phyloP scores from a whole-genome alignment of 2,888 invertebrate species.

The Beris morrisii region DNA sequence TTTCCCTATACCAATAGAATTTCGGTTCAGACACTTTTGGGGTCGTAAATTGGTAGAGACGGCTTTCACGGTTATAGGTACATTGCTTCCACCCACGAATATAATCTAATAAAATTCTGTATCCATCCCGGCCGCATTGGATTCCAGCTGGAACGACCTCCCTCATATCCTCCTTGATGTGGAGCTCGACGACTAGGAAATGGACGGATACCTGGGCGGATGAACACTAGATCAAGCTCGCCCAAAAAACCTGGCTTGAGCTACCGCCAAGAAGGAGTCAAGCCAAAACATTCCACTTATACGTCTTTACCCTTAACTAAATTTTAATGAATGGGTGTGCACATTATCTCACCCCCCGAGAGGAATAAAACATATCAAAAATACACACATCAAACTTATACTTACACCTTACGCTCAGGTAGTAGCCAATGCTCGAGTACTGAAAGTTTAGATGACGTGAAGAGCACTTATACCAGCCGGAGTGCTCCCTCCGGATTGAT shows the following conservation, averaged over 20 bases:
- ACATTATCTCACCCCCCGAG: neutral
- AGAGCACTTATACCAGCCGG: constrained; percentile 92
- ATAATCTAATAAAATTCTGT: constrained; percentile 36
- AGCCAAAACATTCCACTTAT: neutral
- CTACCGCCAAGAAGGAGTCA: neutral
- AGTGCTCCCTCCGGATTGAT: constrained; percentile 75
- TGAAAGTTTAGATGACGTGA: constrained; percentile 80
- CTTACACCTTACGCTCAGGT: constrained; percentile 86
- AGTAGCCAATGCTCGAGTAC: constrained; percentile 89
- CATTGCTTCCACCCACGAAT: constrained; percentile 18
- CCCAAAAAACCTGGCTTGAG: too few species aligned
- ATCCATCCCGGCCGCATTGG: neutral
- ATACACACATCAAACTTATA: constrained; percentile 46
- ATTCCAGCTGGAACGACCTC: neutral
- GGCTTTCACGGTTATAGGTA: constrained; percentile 17
- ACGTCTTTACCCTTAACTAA: neutral
- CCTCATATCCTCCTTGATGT: neutral
- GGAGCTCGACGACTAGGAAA: too few species aligned
- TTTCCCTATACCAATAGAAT: constrained; percentile 2
- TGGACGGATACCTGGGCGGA: constrained; percentile 9
- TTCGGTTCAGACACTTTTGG: constrained; percentile 7
- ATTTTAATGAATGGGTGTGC: constrained; percentile 6
- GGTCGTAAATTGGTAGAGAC: constrained; percentile 29
- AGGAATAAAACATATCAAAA: constrained; percentile 21
- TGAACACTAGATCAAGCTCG: constrained; percentile 4